Percentiles rank a stretch among this genome's conserved stretches.
phyloP scores from a whole-genome alignment of 2,113 vertebrate species.

The Siniperca chuatsi region DNA sequence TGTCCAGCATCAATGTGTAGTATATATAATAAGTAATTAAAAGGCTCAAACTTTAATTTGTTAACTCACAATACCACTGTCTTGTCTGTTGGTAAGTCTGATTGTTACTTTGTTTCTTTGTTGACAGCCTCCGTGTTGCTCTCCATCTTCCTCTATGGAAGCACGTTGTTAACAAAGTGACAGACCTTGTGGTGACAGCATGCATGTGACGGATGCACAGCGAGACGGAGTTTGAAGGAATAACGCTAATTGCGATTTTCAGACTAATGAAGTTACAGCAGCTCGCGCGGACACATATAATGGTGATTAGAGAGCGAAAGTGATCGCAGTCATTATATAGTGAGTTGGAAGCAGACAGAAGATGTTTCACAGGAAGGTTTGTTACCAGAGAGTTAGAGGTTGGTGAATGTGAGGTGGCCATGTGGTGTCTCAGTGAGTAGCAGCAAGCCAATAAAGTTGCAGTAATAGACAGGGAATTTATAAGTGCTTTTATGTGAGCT shows the following conservation, averaged over 20 bases:
- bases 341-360: too few species aligned
- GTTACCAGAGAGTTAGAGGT: too few species aligned
- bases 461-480: too few species aligned
- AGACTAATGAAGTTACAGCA: slow-evolving; percentile 17
- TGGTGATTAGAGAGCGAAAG: neutral
- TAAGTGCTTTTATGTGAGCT: neutral
- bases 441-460: too few species aligned
- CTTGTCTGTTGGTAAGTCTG: neutral
- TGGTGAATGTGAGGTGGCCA: too few species aligned
- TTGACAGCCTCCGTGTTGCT: slow-evolving; percentile 1
- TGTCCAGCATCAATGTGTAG: neutral
- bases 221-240: slow-evolving; percentile 22
- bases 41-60: neutral
- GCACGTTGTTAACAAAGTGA: neutral
- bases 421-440: too few species aligned
- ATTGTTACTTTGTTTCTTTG: neutral
- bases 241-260: slow-evolving; percentile 25
- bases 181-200: slow-evolving; percentile 8
- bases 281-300: neutral
- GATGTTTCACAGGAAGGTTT: too few species aligned
- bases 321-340: neutral
- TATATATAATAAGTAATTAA: neutral
- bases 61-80: neutral
- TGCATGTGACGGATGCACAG: neutral
- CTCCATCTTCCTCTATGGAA: neutral